Conservation (phyloP, 2,888 invertebrate genomes). For the Sclerodermus sp. region DNA sequence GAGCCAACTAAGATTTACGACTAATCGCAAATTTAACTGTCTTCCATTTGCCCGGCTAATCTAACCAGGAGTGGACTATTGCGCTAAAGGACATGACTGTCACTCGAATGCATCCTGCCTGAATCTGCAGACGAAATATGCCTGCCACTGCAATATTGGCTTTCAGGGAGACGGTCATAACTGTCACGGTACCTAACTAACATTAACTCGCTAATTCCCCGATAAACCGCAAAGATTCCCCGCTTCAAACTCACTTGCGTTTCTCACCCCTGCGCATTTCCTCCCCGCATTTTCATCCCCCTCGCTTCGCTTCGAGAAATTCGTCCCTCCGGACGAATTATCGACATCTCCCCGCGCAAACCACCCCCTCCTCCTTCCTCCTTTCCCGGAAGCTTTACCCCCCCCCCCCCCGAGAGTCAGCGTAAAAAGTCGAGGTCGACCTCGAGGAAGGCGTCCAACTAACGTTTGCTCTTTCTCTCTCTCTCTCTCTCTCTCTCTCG, state of each 20-base stretch:
- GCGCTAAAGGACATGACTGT: constrained; percentile 84
- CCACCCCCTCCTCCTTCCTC: too few relatives aligned
- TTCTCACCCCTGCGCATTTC: not conserved
- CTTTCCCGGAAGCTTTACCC: too few relatives aligned
- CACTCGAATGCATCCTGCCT: constrained; percentile 89
- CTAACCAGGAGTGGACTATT: constrained; percentile 80
- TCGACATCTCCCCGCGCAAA: too few relatives aligned
- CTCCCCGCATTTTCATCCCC: not conserved
- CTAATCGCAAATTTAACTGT: too few relatives aligned
- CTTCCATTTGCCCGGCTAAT: constrained; percentile 34
- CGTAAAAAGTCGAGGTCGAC: too few relatives aligned
- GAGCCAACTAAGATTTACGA: not conserved
- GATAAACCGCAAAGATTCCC: not conserved
- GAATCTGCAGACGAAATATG: constrained; percentile 87
- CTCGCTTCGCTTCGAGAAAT: not conserved
- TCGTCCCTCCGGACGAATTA: too few relatives aligned
- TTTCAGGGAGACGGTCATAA: constrained; percentile 84
- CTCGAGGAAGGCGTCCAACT: too few relatives aligned
- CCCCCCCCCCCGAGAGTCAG: too few relatives aligned
- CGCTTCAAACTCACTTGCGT: not conserved
- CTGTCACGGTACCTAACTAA: constrained; percentile 66
- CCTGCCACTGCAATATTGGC: constrained; percentile 88
- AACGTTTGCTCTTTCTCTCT: too few relatives aligned
- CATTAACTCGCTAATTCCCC: not conserved
- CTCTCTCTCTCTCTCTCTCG: too few relatives aligned